Percentiles rank a stretch among this genome's conserved stretches.
phyloP scores from a whole-genome alignment of 2,888 invertebrate genomes.

The Miltochrista miniata region DNA sequence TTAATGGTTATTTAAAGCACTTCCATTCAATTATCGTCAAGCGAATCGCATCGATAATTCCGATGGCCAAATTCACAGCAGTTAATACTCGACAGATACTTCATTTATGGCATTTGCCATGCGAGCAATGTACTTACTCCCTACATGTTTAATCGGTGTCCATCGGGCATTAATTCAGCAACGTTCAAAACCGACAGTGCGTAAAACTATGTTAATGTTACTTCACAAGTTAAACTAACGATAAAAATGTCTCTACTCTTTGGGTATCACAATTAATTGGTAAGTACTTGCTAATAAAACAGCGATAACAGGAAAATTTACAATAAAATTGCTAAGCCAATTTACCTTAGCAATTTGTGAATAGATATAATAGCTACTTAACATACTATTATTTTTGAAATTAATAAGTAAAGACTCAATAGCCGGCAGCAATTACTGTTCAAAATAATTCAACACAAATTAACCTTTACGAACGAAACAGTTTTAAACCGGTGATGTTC shows the following conservation, averaged over 20 bases:
- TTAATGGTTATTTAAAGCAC: conserved; percentile 76
- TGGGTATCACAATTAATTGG: conserved; percentile 43
- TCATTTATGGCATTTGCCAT: conserved; percentile 66
- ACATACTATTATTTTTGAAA: neutral
- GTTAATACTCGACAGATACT: conserved; percentile 62
- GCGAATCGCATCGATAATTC: conserved; percentile 72
- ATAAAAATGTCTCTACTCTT: conserved; percentile 48
- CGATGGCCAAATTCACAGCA: conserved; percentile 70
- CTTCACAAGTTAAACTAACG: conserved; percentile 50
- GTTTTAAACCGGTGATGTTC: conserved; percentile 15
- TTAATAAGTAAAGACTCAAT: conserved; percentile 24
- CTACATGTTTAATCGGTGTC: conserved; percentile 55
- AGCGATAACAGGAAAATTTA: conserved; percentile 37
- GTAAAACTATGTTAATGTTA: conserved; percentile 67
- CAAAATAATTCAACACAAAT: conserved; percentile 32
- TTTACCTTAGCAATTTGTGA: conserved; percentile 1
- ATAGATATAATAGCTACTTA: conserved; percentile 2
- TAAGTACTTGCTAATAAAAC: conserved; percentile 34
- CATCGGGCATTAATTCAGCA: conserved; percentile 65
- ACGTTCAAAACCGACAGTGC: conserved; percentile 58
- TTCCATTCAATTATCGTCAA: conserved; percentile 74
- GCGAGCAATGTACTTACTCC: conserved; percentile 49
- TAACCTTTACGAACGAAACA: conserved; percentile 28
- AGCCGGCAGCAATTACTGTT: conserved; percentile 26
- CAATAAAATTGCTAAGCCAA: conserved; percentile 23